Evolutionary conservation across 2,888 invertebrate species (phyloP).

Genomic region (Thecophora atra): DNA sequence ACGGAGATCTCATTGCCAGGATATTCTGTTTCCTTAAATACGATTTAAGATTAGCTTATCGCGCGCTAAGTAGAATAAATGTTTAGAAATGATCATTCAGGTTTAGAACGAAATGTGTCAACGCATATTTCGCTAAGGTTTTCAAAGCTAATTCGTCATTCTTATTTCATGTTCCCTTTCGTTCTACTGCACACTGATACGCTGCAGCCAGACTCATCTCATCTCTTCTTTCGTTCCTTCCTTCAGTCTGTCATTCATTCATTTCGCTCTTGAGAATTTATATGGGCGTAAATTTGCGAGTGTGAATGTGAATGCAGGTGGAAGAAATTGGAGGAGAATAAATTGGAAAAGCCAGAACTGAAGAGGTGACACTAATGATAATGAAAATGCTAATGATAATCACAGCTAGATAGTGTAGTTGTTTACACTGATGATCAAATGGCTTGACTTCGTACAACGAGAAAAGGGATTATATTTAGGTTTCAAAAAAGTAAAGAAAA

Average conservation of each 20-base stretch:
- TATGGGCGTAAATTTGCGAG: background rate
- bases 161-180: background rate
- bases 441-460: background rate
- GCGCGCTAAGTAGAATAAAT: too few relatives aligned
- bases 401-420: background rate
- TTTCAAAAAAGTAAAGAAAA: too few relatives aligned
- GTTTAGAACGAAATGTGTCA: too few relatives aligned
- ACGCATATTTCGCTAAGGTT: background rate
- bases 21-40: too few relatives aligned
- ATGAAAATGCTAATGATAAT: background rate
- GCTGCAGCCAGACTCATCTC: background rate
- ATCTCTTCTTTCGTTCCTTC: too few relatives aligned
- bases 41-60: too few relatives aligned
- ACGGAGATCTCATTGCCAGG: too few relatives aligned
- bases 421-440: background rate
- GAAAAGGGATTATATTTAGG: too few relatives aligned
- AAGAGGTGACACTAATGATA: background rate
- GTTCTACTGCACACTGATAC: background rate
- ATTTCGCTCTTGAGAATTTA: background rate
- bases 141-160: background rate
- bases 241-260: too few relatives aligned
- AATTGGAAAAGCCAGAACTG: background rate
- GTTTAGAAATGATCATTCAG: too few relatives aligned
- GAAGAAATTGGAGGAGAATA: background rate
- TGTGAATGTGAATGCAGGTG: background rate